Conservation (phyloP, 1,140 invertebrate species). For the Macrobrachium rosenbergii region DNA sequence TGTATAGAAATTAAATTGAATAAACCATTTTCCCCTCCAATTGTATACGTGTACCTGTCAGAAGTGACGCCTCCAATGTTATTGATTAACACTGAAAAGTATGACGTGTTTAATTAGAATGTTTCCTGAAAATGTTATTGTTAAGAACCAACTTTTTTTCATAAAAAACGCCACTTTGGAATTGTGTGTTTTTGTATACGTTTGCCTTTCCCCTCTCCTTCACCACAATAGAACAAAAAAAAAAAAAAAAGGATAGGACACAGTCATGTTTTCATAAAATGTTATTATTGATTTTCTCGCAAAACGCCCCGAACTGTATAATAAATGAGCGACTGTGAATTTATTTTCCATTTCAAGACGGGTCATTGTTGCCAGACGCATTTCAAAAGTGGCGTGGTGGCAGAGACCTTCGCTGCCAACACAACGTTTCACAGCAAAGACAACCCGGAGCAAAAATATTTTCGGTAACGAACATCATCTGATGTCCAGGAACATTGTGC, state of each 20-base stretch:
- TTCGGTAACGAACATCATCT: no score
- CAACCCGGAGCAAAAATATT: no score
- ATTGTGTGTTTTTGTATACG: slow-evolving; percentile 4
- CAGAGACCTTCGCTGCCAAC: no score
- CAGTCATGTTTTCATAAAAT: no score
- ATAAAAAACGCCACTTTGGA: slow-evolving; percentile 33
- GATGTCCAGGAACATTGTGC: no score
- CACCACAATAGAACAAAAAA: not conserved
- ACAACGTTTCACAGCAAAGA: no score
- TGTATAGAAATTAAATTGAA: slow-evolving; percentile 64
- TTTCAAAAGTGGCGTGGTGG: no score
- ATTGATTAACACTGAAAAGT: slow-evolving; percentile 62
- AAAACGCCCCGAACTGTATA: no score
- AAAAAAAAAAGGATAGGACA: slow-evolving; percentile 1
- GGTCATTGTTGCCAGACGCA: no score
- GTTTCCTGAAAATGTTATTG: slow-evolving; percentile 60
- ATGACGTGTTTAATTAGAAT: slow-evolving; percentile 62
- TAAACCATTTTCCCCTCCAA: slow-evolving; percentile 58
- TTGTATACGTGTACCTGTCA: slow-evolving; percentile 62
- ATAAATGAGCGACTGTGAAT: no score
- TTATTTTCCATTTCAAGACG: no score
- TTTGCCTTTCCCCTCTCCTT: not conserved
- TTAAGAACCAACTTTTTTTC: slow-evolving; percentile 7
- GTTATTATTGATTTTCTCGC: no score
- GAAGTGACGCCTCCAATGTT: slow-evolving; percentile 59